Evolutionary conservation across 2,888 invertebrate genomes (phyloP), one percentile per base, ranked within the genome.

Genomic region (Rhorus exstirpatorius): DNA sequence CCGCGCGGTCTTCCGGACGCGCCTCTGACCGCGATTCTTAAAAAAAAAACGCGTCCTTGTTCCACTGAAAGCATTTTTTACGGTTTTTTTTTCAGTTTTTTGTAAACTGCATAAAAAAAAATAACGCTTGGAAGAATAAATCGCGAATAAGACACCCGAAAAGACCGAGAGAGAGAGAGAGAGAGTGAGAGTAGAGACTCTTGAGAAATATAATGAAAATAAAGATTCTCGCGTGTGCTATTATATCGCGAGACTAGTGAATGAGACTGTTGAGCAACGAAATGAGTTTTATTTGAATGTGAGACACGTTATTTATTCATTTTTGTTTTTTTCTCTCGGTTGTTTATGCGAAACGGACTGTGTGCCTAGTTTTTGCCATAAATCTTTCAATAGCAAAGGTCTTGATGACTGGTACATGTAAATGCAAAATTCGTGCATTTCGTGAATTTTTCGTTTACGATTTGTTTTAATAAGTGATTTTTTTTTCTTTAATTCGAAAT

Each of bases 191-290:
- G n/a, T n/a, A 38, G 38, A 53, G 49, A 51, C 12, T 38, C 38
- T 65, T 35, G 49, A 58, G 55, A 60, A 76, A 26, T 63, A 70
- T 38, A 58, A 65, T 70, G 58, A 51, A 51, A 60, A 76, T 68
- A 61, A 51, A 81, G 46, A 63, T 35, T 71, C 26, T 44, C 51
- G 76, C 31, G 75, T 8, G 31, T 46, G 58, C 46, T 3, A n/a
- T n/a, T n/a, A 24, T 46, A 51, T 24, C 60, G 38, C 67, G 61
- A 21, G 14, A 61, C 55, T 41, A 68, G 38, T 68, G 67, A 67
- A 77, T 72, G 67, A n/a, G 77, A 68, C 61, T 70, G 44, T 79
- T 78, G 71, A 68, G 78, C 65, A 78, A 85, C 63, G 70, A 70
- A 41, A 74, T 71, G 49, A 55, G 68, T 63, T 74, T 65, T 68